Conservation (phyloP, 2,797 vertebrate genomes). For the Parauchenoglanis punctatus region DNA sequence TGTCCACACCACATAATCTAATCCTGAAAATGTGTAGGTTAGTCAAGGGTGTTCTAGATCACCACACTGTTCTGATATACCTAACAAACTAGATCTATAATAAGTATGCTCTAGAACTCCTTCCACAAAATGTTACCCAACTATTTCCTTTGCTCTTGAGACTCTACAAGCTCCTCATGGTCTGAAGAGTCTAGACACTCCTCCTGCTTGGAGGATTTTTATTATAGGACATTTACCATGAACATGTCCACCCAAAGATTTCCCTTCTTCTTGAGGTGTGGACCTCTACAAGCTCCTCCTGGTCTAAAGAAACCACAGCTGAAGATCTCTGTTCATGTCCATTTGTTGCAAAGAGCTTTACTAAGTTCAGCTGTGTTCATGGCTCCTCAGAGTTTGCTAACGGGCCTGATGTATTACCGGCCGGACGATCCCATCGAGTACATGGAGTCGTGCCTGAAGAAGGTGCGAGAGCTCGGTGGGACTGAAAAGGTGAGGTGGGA, state of each 20-base stretch:
- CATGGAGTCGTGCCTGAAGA: slow-evolving; percentile 92
- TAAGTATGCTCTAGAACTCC: neutral
- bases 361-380: neutral
- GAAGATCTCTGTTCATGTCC: neutral
- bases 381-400: slow-evolving; percentile 87
- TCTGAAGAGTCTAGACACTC: neutral
- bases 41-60: neutral
- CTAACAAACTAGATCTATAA: neutral
- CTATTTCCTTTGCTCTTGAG: neutral
- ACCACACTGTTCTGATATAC: neutral
- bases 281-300: neutral
- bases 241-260: neutral
- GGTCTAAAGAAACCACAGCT: neutral
- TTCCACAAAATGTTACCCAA: neutral
- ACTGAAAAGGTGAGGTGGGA: slow-evolving; percentile 96
- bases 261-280: neutral
- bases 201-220: neutral
- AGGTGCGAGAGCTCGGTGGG: slow-evolving; percentile 91
- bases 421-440: slow-evolving; percentile 97
- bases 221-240: neutral
- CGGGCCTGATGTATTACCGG: slow-evolving; percentile 94
- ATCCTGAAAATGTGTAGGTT: neutral
- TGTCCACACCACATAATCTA: neutral
- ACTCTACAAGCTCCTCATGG: neutral
- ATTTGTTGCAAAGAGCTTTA: neutral